These are phyloP conservation scores for Erpetoichthys calabaricus DNA, from an alignment of 2,797 vertebrate species.

Conservation along the genomic window DNA sequence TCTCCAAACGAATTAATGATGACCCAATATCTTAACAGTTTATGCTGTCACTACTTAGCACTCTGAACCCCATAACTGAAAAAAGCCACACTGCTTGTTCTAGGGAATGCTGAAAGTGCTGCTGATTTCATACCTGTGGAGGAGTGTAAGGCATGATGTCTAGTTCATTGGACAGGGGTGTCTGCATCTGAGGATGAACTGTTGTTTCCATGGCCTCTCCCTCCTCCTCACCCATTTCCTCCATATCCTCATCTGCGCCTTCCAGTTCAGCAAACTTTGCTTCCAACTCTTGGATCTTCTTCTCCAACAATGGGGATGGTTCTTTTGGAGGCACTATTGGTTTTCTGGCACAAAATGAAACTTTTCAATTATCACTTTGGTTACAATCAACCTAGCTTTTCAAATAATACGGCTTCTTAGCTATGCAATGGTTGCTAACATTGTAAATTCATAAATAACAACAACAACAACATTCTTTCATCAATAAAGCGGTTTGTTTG, in stretches of 20 bases:
- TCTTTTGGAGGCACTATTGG: slow-evolving; percentile 94
- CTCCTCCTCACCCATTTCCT: slow-evolving; percentile 90
- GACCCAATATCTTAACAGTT: too few species aligned
- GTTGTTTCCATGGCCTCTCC: slow-evolving; percentile 74
- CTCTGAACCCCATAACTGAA: too few species aligned
- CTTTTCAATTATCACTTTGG: neutral
- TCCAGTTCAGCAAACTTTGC: slow-evolving; percentile 95
- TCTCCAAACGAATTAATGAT: too few species aligned
- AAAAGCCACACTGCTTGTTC: too few species aligned
- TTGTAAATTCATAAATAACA: too few species aligned
- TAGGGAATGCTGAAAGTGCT: neutral
- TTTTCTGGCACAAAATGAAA: slow-evolving; percentile 54
- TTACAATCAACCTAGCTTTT: neutral
- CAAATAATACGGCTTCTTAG: too few species aligned
- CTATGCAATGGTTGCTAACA: too few species aligned
- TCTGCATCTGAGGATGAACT: slow-evolving; percentile 72
- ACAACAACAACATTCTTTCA: too few species aligned
- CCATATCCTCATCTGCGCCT: slow-evolving; percentile 76
- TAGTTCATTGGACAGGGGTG: slow-evolving; percentile 69
- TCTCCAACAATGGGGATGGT: slow-evolving; percentile 84
- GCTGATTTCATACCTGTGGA: slow-evolving; percentile 63
- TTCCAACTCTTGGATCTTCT: slow-evolving; percentile 89
- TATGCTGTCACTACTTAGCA: too few species aligned
- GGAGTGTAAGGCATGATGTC: slow-evolving; percentile 87
- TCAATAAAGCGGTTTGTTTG: too few species aligned